Conservation (phyloP, 2,888 invertebrate species). For the Seira sanloemensis region DNA sequence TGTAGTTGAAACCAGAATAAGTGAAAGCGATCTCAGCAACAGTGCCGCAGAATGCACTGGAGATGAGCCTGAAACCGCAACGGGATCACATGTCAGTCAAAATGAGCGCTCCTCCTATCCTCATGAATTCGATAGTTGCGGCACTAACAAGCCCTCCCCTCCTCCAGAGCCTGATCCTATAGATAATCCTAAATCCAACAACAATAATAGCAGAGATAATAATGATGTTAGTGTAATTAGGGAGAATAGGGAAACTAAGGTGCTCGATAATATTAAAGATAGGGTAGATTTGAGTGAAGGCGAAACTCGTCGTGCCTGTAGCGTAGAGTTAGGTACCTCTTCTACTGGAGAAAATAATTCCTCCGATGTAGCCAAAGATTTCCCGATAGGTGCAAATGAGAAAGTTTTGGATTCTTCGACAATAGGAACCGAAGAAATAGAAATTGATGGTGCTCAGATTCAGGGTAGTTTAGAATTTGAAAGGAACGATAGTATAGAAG, state of each 20-base stretch:
- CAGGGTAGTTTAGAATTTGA: not conserved
- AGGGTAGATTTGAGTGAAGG: not conserved
- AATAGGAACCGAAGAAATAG: not conserved
- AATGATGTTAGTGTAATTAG: not conserved
- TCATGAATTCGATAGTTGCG: not conserved
- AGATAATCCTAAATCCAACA: no score
- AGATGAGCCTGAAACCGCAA: not conserved
- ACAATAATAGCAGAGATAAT: not conserved
- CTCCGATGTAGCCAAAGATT: not conserved
- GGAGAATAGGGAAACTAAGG: not conserved
- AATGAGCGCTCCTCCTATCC: conserved; percentile 48
- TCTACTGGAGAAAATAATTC: no score
- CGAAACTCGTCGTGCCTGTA: no score
- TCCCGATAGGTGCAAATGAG: not conserved
- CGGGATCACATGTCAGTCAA: not conserved
- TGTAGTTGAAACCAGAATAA: not conserved
- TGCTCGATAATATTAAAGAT: not conserved
- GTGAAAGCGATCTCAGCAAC: conserved; percentile 52
- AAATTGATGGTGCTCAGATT: not conserved
- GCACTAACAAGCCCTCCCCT: not conserved
- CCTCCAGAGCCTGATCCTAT: not conserved
- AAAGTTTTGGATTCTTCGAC: not conserved
- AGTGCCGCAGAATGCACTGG: not conserved
- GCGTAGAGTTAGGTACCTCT: not conserved
- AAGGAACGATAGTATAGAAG: not conserved